Evolutionary conservation across 2,113 vertebrate genomes (phyloP), one percentile per base, ranked within the genome.

Genomic region (Benitochromis conjunctus): DNA sequence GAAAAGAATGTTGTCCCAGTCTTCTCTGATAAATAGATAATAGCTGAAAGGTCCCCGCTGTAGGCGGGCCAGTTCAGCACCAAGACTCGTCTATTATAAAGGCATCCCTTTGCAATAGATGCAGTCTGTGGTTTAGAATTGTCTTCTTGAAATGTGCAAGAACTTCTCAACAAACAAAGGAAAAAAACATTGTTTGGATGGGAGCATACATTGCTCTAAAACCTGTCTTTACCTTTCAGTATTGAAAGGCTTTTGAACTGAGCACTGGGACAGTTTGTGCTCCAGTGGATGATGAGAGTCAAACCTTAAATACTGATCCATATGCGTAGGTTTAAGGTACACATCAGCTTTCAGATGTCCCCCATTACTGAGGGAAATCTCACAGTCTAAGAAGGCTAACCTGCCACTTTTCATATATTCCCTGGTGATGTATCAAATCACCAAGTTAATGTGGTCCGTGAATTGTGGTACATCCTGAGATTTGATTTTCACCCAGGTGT

Each of bases 81-180:
- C 14, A 9, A 31, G 57, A 58, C 26, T 21, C 34, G 8, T 9
- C 0, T 14, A 9, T 7, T 53, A 0, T 26, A 18, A 58, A 9
- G 26, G 16, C 56, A 0, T 58, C 56, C 4, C 3, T 58, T 31
- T 58, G 14, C 56, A 58, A 13, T 0, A 58, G 26, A 18, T 58
- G 4, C 26, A 31, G 26, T 31, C 56, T 58, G 56, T 31, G 3
- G 56, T 31, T 18, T 31, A 58, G 26, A 58, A 31, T 58, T 0
- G 7, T 58, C 56, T 2, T 18, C 26, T 31, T 58, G 4, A 58
- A 58, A 58, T 58, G 1, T 58, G 26, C 56, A 58, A 0, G 2
- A 58, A 31, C 56, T 58, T 58, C 56, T 58, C 54, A 51, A 51
- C 46, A 55, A 57, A 57, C 55, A 26, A 29, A 8, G 0, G 56